These are phyloP conservation scores for Eudasyphora cyanicolor DNA, from an alignment of 2,888 invertebrate genomes.

Conservation along the genomic window DNA sequence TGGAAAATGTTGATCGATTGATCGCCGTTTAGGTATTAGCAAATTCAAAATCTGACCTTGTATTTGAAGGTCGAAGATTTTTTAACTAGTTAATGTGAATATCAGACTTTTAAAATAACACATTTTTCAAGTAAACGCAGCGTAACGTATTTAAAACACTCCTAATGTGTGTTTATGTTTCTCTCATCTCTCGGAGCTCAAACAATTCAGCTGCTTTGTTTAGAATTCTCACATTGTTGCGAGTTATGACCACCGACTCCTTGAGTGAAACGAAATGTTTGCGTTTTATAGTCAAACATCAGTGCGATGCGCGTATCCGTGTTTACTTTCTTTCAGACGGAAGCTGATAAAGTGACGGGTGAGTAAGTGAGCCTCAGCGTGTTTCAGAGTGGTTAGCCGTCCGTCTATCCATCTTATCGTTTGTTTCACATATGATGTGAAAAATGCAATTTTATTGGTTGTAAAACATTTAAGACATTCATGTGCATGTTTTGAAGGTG, in stretches of 20 bases:
- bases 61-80: too few relatives aligned
- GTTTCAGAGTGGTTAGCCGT: neutral
- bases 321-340: slow-evolving; percentile 26
- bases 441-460: slow-evolving; percentile 78
- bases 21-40: too few relatives aligned
- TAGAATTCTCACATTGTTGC: slow-evolving; percentile 45
- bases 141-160: too few relatives aligned
- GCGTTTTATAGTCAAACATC: slow-evolving; percentile 4
- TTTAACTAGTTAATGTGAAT: too few relatives aligned
- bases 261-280: slow-evolving; percentile 9
- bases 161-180: neutral
- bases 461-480: slow-evolving; percentile 73
- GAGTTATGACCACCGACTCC: slow-evolving; percentile 21
- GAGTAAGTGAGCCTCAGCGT: neutral
- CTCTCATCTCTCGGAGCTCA: neutral
- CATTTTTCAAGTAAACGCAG: too few relatives aligned
- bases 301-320: neutral
- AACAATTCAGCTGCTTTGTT: slow-evolving; percentile 47
- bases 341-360: slow-evolving; percentile 15
- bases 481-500: neutral
- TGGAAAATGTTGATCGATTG: too few relatives aligned
- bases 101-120: too few relatives aligned
- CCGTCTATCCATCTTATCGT: neutral
- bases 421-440: slow-evolving; percentile 73
- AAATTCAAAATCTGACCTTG: too few relatives aligned